phyloP scores from a whole-genome alignment of 92 coral and sea anemone genomes.

The Meandrina meandrites region DNA sequence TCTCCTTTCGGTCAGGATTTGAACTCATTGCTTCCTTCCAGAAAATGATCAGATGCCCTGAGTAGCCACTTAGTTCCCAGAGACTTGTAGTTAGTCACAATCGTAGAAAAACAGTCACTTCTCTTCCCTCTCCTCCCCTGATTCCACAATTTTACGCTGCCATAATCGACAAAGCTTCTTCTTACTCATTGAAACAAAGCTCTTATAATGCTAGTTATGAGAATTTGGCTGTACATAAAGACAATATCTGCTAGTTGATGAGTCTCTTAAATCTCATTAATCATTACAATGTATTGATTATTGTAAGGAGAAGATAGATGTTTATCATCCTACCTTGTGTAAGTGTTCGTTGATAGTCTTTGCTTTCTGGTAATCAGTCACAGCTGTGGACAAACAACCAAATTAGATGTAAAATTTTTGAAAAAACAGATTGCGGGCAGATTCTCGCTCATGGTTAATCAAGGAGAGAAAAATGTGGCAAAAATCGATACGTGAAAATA shows the following conservation, averaged over 20 bases:
- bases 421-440: background rate
- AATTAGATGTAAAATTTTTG: background rate
- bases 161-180: no score
- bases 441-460: no score
- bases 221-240: background rate
- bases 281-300: background rate
- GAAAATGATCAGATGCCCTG: background rate
- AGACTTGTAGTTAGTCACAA: no score
- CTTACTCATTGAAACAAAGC: no score
- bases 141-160: no score
- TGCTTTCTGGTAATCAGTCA: slow-evolving; percentile 94
- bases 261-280: background rate
- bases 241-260: background rate
- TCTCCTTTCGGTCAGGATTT: background rate
- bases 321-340: slow-evolving; percentile 77
- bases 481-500: background rate
- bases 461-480: background rate
- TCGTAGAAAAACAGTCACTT: no score
- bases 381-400: slow-evolving; percentile 58
- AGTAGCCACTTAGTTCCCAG: background rate
- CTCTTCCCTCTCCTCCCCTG: no score
- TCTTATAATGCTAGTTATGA: no score
- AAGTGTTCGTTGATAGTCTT: slow-evolving; percentile 87
- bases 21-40: background rate
- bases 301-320: background rate